Conservation (phyloP, 2,888 invertebrate species). For the Chrysolina haemoptera region DNA sequence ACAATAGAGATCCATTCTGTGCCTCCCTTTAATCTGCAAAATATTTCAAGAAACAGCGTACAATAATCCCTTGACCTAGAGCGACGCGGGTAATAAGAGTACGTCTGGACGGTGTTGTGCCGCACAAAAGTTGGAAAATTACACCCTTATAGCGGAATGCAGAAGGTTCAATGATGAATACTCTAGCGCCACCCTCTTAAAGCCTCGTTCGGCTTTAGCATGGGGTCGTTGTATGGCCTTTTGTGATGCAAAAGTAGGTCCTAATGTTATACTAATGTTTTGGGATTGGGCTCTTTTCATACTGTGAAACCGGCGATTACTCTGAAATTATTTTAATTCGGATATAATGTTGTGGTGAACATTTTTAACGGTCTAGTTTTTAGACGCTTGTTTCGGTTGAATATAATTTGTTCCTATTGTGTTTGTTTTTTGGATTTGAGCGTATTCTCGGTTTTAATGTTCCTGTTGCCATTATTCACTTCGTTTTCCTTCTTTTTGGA, state of each 20-base stretch:
- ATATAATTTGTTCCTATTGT: conserved; percentile 11
- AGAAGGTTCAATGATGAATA: neutral
- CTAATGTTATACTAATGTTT: conserved; percentile 20
- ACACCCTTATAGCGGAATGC: neutral
- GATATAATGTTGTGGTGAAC: neutral
- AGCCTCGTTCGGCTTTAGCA: neutral
- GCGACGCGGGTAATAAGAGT: too few species aligned
- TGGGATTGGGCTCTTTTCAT: conserved; percentile 14
- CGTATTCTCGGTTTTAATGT: neutral
- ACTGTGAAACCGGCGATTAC: conserved; percentile 12
- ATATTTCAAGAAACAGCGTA: conserved; percentile 29
- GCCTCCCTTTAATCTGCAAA: conserved; percentile 26
- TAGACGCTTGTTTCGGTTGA: neutral
- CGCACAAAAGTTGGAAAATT: neutral
- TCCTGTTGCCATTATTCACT: neutral
- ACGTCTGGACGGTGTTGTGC: neutral
- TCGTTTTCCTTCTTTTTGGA: neutral
- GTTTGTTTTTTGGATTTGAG: neutral
- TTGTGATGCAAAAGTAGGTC: conserved; percentile 11
- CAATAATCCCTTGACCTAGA: conserved; percentile 14
- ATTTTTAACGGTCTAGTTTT: conserved; percentile 1
- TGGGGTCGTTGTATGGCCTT: neutral
- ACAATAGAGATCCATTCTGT: conserved; percentile 31
- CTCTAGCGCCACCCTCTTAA: neutral
- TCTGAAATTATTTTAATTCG: conserved; percentile 19